Evolutionary conservation across 1,140 invertebrate species (phyloP).

Genomic region (Hyphantria cunea): DNA sequence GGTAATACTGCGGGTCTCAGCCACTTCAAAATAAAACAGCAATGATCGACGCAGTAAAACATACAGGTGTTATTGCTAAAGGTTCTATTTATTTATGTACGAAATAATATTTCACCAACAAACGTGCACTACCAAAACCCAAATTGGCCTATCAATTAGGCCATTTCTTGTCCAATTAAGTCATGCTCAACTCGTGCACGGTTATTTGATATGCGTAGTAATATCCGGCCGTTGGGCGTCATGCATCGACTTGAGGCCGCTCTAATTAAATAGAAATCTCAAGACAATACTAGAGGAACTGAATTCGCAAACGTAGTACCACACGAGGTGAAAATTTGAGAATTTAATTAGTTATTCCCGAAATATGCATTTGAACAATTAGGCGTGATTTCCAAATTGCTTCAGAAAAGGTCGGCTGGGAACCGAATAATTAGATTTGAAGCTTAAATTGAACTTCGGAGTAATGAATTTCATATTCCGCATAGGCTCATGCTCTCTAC

Average conservation of each 20-base stretch:
- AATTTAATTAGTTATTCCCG: slow-evolving; percentile 4
- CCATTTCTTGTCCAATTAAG: slow-evolving; percentile 35
- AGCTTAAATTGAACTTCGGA: no score
- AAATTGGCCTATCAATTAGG: slow-evolving; percentile 18
- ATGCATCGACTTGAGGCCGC: slow-evolving; percentile 48
- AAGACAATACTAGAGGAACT: slow-evolving; percentile 58
- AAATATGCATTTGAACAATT: not conserved
- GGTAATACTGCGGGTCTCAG: no score
- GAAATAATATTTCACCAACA: not conserved
- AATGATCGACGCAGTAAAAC: no score
- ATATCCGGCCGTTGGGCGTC: slow-evolving; percentile 54
- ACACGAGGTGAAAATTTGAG: slow-evolving; percentile 42
- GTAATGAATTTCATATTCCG: no score
- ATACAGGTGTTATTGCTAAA: no score
- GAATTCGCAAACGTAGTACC: slow-evolving; percentile 44
- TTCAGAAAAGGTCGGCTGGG: not conserved
- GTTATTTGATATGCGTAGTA: slow-evolving; percentile 38
- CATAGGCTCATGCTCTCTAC: no score
- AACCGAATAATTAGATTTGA: not conserved
- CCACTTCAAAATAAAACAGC: no score
- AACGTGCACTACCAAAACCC: not conserved
- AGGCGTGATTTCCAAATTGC: not conserved
- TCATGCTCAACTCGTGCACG: slow-evolving; percentile 16
- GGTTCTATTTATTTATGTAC: no score
- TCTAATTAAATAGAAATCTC: slow-evolving; percentile 75